Percentiles rank a stretch among this genome's conserved stretches.
Conservation (phyloP, 2,888 invertebrate species). For the Aphidius colemani region DNA sequence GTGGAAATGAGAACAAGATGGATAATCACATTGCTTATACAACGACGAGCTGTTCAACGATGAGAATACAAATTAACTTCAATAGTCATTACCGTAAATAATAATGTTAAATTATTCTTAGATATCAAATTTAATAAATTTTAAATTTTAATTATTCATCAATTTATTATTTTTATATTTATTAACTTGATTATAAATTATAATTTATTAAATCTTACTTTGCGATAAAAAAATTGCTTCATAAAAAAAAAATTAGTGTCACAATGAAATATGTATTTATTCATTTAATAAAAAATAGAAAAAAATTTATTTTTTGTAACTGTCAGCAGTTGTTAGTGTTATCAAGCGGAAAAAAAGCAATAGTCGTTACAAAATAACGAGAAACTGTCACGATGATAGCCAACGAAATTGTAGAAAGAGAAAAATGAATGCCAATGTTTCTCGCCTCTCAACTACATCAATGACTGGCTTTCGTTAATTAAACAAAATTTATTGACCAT, state of each 20-base stretch:
- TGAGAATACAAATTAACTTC: constrained; percentile 7
- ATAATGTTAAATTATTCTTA: constrained; percentile 4
- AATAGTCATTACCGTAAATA: neutral
- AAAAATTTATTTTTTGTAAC: too few species aligned
- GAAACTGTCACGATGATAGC: constrained; percentile 32
- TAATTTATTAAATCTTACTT: too few species aligned
- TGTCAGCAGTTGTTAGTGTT: constrained; percentile 11
- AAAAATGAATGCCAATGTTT: constrained; percentile 8
- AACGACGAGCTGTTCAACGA: neutral
- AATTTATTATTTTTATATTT: too few species aligned
- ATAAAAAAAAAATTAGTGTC: constrained; percentile 1
- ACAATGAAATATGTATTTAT: too few species aligned
- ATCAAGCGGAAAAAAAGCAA: constrained; percentile 26
- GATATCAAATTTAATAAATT: too few species aligned
- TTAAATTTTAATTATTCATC: too few species aligned
- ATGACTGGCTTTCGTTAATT: constrained; percentile 9
- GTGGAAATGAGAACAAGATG: constrained; percentile 16
- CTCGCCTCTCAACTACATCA: constrained; percentile 19
- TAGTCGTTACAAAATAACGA: constrained; percentile 31
- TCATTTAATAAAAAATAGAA: too few species aligned
- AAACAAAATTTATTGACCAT: constrained; percentile 16
- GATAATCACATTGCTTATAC: constrained; percentile 3
- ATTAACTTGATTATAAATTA: too few species aligned
- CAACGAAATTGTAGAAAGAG: constrained; percentile 22
- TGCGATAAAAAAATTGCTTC: too few species aligned